Evolutionary conservation across 2,888 invertebrate species (phyloP).

Genomic region (Bombylius discolor): DNA sequence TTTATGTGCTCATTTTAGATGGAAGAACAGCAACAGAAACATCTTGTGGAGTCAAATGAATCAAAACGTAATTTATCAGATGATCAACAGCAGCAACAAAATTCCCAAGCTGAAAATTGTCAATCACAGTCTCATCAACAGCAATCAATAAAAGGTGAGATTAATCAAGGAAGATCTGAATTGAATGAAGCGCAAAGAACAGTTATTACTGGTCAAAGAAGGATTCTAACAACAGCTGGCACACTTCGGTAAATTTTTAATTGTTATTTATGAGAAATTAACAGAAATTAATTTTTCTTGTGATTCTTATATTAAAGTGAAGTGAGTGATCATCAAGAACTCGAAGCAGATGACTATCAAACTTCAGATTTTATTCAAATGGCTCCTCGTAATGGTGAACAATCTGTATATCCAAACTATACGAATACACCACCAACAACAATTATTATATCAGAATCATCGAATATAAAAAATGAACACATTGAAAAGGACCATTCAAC

Average conservation of each 20-base stretch:
- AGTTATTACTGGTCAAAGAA: constrained; percentile 18
- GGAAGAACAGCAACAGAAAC: constrained; percentile 13
- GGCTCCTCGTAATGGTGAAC: constrained; percentile 21
- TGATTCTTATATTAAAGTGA: constrained; percentile 20
- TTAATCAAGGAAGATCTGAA: constrained; percentile 7
- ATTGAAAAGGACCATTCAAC: constrained; percentile 27
- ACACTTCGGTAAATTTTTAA: constrained; percentile 23
- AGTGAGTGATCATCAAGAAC: constrained; percentile 27
- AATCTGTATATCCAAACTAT: constrained; percentile 4
- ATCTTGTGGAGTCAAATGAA: constrained; percentile 3
- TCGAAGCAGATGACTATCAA: constrained; percentile 14
- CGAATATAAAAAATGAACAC: constrained; percentile 29
- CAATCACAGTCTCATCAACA: constrained; percentile 19
- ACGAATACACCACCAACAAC: constrained; percentile 10
- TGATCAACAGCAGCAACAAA: constrained; percentile 6
- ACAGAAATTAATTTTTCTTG: background rate
- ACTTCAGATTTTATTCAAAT: constrained; percentile 13
- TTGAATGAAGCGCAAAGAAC: constrained; percentile 7
- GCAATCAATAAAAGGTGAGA: constrained; percentile 19
- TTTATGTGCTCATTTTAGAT: constrained; percentile 4
- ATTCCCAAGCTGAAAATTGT: constrained; percentile 16
- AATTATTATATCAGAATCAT: constrained; percentile 27
- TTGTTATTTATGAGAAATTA: background rate
- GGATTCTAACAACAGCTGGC: constrained; percentile 35
- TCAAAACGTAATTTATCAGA: background rate